Conservation (phyloP, 2,113 vertebrate species). For the Eidolon helvum region DNA sequence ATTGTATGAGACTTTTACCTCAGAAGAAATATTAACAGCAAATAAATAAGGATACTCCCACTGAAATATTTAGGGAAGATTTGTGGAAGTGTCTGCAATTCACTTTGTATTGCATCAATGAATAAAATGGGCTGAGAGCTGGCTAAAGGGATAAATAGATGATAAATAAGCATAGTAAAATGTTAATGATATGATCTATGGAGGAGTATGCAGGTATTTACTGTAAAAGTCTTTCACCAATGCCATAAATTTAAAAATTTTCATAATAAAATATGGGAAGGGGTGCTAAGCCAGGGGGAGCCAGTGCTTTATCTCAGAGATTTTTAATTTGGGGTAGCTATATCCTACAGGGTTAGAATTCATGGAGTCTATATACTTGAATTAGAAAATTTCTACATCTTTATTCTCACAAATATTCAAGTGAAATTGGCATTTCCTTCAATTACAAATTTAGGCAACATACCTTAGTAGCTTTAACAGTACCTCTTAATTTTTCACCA, state of each 20-base stretch:
- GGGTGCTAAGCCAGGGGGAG: background rate
- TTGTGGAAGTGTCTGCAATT: background rate
- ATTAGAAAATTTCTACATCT: background rate
- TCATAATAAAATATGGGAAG: background rate
- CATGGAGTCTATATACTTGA: background rate
- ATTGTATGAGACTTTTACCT: background rate
- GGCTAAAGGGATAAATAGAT: background rate
- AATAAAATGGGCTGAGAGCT: background rate
- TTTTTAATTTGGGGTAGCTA: background rate
- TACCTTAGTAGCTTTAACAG: background rate
- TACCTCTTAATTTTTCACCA: background rate
- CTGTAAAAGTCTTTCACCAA: background rate
- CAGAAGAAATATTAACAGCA: background rate
- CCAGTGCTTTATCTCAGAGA: background rate
- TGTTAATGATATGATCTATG: background rate
- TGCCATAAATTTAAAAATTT: background rate
- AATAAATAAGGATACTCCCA: background rate
- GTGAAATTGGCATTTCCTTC: background rate
- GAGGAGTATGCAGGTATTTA: background rate
- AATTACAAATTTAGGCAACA: background rate
- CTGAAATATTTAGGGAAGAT: background rate
- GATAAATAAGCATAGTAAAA: background rate
- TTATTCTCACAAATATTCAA: conserved; percentile 4
- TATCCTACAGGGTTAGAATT: background rate
- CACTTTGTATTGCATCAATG: background rate